phyloP scores from a whole-genome alignment of 92 coral and sea anemone genomes.

The Ricordea florida region DNA sequence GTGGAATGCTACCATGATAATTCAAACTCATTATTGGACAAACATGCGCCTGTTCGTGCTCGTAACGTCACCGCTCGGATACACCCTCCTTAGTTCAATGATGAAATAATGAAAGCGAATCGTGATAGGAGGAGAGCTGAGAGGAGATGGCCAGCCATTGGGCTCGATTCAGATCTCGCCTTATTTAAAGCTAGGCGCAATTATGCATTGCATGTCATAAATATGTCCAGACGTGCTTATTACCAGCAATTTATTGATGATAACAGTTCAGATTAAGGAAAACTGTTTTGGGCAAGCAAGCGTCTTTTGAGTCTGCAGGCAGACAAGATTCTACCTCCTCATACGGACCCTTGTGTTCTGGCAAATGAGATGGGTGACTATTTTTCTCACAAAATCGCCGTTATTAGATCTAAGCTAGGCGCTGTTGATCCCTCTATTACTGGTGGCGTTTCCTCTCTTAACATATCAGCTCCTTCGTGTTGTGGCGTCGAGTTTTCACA shows the following conservation, averaged over 20 bases:
- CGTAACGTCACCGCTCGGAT: conserved; percentile 21
- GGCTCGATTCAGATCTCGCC: conserved; percentile 18
- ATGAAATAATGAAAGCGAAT: conserved; percentile 23
- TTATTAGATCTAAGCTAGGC: no score
- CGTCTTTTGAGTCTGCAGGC: neutral
- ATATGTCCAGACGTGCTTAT: neutral
- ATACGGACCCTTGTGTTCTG: no score
- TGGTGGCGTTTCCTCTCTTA: no score
- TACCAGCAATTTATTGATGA: neutral
- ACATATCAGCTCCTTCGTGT: no score
- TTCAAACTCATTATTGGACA: conserved; percentile 29
- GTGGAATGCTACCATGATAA: conserved; percentile 56
- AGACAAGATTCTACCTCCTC: no score
- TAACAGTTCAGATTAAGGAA: neutral
- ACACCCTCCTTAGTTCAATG: conserved; percentile 52
- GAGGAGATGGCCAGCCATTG: conserved; percentile 41
- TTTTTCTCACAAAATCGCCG: no score
- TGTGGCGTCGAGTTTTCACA: no score
- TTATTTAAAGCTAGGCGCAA: conserved; percentile 29
- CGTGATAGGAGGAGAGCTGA: conserved; percentile 51
- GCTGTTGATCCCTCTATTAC: no score
- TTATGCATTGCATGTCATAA: conserved; percentile 22
- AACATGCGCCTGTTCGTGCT: conserved; percentile 56
- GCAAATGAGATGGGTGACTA: no score
- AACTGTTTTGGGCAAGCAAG: neutral